phyloP scores from a whole-genome alignment of 2,888 invertebrate genomes.

The Platycnemis pennipes region DNA sequence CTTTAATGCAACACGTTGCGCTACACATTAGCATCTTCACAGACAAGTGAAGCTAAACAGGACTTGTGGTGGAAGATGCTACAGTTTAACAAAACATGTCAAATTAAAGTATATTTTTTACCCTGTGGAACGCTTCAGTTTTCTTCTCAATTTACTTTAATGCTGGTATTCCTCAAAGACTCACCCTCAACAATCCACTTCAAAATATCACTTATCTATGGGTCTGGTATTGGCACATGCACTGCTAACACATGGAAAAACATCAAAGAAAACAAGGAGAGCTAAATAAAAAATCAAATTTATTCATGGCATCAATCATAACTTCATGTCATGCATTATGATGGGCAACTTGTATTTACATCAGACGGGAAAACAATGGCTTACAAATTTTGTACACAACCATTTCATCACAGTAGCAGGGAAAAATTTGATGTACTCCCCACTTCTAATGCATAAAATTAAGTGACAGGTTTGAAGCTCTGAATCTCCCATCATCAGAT shows the following conservation, averaged over 20 bases:
- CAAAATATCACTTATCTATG: too few species aligned
- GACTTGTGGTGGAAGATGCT: too few species aligned
- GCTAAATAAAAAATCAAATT: conserved; percentile 59
- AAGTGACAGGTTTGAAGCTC: conserved; percentile 60
- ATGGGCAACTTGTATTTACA: conserved; percentile 61
- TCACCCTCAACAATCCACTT: too few species aligned
- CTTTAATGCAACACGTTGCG: too few species aligned
- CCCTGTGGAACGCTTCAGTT: too few species aligned
- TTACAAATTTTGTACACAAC: conserved; percentile 60
- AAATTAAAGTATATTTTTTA: too few species aligned
- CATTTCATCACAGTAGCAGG: conserved; percentile 66
- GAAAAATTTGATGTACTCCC: conserved; percentile 43
- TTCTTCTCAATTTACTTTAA: too few species aligned
- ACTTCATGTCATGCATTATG: conserved; percentile 52
- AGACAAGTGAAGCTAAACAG: too few species aligned
- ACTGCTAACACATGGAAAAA: not conserved
- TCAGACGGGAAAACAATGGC: conserved; percentile 63
- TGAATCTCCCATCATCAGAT: conserved; percentile 42
- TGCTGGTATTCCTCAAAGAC: too few species aligned
- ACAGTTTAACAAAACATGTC: too few species aligned
- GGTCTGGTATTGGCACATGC: too few species aligned
- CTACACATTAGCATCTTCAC: too few species aligned
- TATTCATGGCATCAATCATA: conserved; percentile 63
- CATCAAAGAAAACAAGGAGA: not conserved
- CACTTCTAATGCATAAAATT: conserved; percentile 60